Evolutionary conservation across 2,888 invertebrate species (phyloP).

Genomic region (Plagodis dolabraria): DNA sequence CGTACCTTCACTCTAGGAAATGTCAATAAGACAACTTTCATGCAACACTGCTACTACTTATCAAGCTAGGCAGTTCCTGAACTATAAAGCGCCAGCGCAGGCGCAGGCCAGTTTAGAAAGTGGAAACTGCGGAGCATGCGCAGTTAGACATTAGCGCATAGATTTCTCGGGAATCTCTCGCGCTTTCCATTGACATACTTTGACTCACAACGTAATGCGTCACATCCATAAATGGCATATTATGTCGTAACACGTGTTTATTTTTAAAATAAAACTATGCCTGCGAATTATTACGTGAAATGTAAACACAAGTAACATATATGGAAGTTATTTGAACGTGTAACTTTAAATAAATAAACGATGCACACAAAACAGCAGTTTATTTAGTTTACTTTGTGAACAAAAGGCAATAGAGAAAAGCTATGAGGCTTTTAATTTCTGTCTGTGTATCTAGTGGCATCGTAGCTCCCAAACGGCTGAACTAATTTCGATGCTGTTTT

Average conservation of each 20-base stretch:
- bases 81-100: conserved; percentile 68
- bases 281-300: background rate
- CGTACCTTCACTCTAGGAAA: conserved; percentile 60
- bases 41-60: conserved; percentile 52
- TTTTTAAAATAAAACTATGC: conserved; percentile 24
- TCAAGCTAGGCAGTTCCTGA: conserved; percentile 65
- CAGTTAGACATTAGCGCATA: conserved; percentile 69
- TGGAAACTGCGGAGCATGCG: conserved; percentile 70
- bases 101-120: conserved; percentile 80
- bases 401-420: too few relatives aligned
- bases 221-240: conserved; percentile 36
- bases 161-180: conserved; percentile 83
- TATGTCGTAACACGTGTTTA: conserved; percentile 30
- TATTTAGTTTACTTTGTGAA: too few relatives aligned
- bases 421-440: too few relatives aligned
- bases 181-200: conserved; percentile 84
- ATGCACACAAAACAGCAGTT: too few relatives aligned
- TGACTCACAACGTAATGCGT: conserved; percentile 45
- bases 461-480: too few relatives aligned
- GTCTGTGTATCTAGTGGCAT: too few relatives aligned
- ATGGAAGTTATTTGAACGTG: too few relatives aligned
- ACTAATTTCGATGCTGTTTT: too few relatives aligned
- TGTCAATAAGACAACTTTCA: conserved; percentile 74
- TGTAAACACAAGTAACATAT: too few relatives aligned
- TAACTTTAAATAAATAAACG: too few relatives aligned